These are phyloP conservation scores for Rhynchomys soricoides DNA, from an alignment of 2,113 vertebrate genomes.

Conservation along the genomic window DNA sequence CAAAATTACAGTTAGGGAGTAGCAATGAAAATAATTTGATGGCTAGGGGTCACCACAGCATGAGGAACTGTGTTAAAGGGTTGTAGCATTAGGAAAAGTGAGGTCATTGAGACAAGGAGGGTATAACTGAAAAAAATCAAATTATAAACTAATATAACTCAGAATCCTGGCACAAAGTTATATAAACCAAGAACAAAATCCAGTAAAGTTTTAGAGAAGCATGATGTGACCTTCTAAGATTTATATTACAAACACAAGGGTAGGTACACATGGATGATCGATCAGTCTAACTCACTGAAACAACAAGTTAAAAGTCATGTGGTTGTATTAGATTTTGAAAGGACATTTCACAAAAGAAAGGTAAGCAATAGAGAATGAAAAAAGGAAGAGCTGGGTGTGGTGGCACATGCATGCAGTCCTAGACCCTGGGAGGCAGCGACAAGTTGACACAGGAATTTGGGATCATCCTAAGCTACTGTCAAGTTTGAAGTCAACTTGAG, in stretches of 20 bases:
- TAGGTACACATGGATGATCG: not conserved
- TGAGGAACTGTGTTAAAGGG: not conserved
- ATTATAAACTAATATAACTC: not conserved
- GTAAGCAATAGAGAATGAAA: not conserved
- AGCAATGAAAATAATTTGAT: not conserved
- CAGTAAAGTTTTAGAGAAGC: not conserved
- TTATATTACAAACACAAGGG: slow-evolving; percentile 9
- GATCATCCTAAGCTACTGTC: not conserved
- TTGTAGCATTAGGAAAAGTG: not conserved
- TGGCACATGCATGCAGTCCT: not conserved
- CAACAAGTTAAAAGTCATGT: not conserved
- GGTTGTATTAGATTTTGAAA: not conserved
- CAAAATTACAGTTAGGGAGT: not conserved
- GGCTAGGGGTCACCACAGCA: not conserved
- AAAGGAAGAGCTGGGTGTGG: not conserved
- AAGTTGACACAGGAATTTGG: not conserved
- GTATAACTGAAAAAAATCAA: slow-evolving; percentile 5
- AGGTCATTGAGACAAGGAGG: not conserved
- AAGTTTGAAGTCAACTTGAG: not conserved
- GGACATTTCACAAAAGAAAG: not conserved
- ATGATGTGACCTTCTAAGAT: not conserved
- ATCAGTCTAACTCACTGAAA: not conserved
- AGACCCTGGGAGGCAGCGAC: not conserved
- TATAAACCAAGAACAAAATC: not conserved
- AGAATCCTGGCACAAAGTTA: not conserved